phyloP scores from a whole-genome alignment of 1,140 invertebrate genomes.

The Stegodyphus mimosarum region DNA sequence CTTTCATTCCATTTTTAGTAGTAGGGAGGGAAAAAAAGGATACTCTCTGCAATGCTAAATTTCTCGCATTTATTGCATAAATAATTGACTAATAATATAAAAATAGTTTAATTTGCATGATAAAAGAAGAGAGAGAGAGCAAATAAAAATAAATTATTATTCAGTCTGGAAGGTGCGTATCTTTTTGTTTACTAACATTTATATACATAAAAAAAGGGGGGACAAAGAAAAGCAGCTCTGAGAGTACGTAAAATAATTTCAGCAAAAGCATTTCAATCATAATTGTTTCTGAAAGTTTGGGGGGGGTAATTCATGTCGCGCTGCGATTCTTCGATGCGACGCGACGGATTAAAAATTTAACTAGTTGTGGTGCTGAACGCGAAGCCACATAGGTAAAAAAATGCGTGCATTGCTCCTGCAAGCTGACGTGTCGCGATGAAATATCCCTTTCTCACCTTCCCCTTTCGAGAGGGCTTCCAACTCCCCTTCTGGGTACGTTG shows the following conservation, averaged over 20 bases:
- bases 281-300: not conserved
- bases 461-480: not conserved
- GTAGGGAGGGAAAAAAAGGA: no score
- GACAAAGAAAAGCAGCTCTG: not conserved
- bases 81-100: no score
- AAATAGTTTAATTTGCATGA: no score
- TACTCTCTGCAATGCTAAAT: no score
- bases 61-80: no score
- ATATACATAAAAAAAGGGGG: not conserved
- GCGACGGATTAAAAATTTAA: conserved; percentile 8
- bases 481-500: not conserved
- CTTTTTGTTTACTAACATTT: not conserved
- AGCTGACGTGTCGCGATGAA: not conserved
- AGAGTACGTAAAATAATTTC: not conserved
- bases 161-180: not conserved
- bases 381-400: not conserved
- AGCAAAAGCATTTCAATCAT: not conserved
- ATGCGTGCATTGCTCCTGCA: not conserved
- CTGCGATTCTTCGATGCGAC: not conserved
- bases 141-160: not conserved
- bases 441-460: not conserved
- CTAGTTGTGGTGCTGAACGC: not conserved
- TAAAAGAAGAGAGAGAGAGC: no score
- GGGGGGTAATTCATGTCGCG: no score
- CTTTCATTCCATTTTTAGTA: no score